Base-by-base conservation (phyloP, 1,140 invertebrate species). In the Nephotettix cincticeps region DNA sequence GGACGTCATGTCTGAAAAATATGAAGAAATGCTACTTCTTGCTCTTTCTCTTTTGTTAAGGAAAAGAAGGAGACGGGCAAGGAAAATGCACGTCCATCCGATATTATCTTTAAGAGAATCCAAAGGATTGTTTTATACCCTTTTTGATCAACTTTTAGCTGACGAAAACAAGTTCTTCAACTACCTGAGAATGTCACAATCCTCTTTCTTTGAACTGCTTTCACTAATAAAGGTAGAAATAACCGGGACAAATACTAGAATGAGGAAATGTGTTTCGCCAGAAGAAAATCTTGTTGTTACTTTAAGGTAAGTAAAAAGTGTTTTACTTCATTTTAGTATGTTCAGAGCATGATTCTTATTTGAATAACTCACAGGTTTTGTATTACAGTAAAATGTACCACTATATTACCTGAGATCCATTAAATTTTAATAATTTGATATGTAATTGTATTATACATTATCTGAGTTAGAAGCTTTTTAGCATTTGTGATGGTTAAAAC, bases 281-380 rank as follows among this genome's bases (percentile, higher is more conserved):
- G 47, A 51, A 51, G 47, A 51, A 51, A 51, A 51, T 11, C 47
- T 51, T 51, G 47, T 51, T 11, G 47, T 51, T 51, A 51, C n/a
- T 51, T 51, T 51, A 51, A 51, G 47, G 47, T 51, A 51, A 51
- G 47, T 51, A 51, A 51, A 51, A 51, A 51, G 47, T 51, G 47
- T 51, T 51, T 51, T 51, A 51, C 47, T 51, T 51, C 47, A 51
- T 51, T 51, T 51, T 9, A 51, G 47, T 51, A 51, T 51, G 19
- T n/a, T 51, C 47, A 51, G n/a, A 51, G 4, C 47, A 51, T 51
- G 47, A 51, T 51, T 9, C 47, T 51, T 6, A 51, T 51, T 51
- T 51, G n/a, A 51, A 51, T 51, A n/a, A 51, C n/a, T 51, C 47
- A 51, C 4, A n/a, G n/a, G 47, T 51, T 51, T 51, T 51, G 47